Evolutionary conservation across 2,888 invertebrate species (phyloP).

Genomic region (Papilio protenor): DNA sequence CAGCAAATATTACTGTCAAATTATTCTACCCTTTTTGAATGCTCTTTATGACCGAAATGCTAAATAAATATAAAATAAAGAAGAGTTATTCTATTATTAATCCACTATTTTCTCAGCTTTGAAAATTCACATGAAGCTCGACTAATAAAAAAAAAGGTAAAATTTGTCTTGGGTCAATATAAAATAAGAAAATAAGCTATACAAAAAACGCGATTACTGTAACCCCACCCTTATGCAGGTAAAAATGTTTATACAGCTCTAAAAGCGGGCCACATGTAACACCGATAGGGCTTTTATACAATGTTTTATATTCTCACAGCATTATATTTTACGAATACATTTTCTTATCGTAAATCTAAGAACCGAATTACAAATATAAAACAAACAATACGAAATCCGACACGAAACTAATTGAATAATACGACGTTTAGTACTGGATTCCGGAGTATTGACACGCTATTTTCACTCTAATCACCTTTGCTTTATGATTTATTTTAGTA

Average conservation of each 20-base stretch:
- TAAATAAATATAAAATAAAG: no score
- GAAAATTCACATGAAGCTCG: no score
- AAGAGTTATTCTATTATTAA: no score
- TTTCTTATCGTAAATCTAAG: conserved; percentile 24
- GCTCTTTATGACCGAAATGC: neutral
- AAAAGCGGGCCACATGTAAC: neutral
- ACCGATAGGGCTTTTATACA: conserved; percentile 4
- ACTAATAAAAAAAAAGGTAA: neutral
- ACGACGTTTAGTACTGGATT: neutral
- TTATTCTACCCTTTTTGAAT: neutral
- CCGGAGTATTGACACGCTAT: neutral
- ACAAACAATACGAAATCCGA: conserved; percentile 21
- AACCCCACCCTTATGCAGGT: neutral
- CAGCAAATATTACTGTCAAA: neutral
- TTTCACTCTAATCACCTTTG: conserved; percentile 28
- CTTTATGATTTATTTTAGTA: conserved; percentile 25
- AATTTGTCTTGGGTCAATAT: neutral
- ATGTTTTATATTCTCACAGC: conserved; percentile 22
- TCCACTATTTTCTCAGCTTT: no score
- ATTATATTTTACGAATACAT: conserved; percentile 10
- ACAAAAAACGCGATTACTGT: neutral
- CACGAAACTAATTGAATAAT: conserved; percentile 38
- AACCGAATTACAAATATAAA: conserved; percentile 31
- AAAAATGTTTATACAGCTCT: conserved; percentile 1
- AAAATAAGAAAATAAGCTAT: neutral